These are phyloP conservation scores for Periplaneta americana DNA, from an alignment of 1,140 invertebrate genomes.

Conservation along the genomic window DNA sequence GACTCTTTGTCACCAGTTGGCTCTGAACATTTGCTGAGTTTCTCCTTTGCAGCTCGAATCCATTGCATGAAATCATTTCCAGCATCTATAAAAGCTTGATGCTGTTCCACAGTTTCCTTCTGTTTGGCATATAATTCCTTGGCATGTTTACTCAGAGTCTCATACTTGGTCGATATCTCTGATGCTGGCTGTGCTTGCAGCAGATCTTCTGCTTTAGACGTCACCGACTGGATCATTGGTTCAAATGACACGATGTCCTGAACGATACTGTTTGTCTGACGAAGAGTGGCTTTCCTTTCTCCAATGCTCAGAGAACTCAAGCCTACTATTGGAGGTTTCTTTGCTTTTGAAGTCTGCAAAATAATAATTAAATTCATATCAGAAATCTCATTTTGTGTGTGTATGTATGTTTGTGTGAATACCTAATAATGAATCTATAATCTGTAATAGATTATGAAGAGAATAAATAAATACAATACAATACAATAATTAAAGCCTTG, in stretches of 20 bases:
- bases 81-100: constrained; percentile 84
- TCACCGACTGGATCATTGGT: constrained; percentile 91
- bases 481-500: no score
- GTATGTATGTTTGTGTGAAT: no score
- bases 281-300: constrained; percentile 80
- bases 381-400: no score
- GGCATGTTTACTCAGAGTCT: constrained; percentile 82
- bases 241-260: constrained; percentile 93
- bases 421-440: no score
- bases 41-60: constrained; percentile 83
- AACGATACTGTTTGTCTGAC: constrained; percentile 88
- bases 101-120: constrained; percentile 83
- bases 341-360: constrained; percentile 55
- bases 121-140: constrained; percentile 87
- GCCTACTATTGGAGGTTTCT: constrained; percentile 44
- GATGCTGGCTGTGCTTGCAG: constrained; percentile 79
- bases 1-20: constrained; percentile 91
- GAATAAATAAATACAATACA: no score
- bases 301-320: constrained; percentile 44
- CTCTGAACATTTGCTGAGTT: constrained; percentile 87
- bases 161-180: constrained; percentile 86
- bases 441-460: no score
- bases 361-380: no score
- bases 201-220: constrained; percentile 84
- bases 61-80: constrained; percentile 89